Evolutionary conservation across 2,113 vertebrate genomes (phyloP).

Genomic region (Macquaria australasica): DNA sequence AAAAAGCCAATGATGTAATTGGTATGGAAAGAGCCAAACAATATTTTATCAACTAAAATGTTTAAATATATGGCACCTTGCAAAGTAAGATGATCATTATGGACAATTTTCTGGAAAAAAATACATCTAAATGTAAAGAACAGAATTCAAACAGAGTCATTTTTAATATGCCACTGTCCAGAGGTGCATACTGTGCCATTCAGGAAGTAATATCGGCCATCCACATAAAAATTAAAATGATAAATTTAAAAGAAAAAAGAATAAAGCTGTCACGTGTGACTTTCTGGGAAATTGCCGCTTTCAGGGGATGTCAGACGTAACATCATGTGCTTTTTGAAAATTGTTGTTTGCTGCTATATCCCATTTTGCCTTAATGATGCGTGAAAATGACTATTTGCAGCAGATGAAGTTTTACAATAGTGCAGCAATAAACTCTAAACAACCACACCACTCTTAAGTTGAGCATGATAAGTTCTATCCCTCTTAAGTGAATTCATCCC

Average conservation of each 20-base stretch:
- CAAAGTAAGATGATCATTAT: not conserved
- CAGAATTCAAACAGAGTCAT: not conserved
- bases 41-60: not conserved
- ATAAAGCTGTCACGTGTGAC: not conserved
- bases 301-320: not conserved
- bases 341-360: conserved; percentile 18
- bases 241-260: not conserved
- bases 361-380: conserved; percentile 45
- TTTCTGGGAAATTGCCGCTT: conserved; percentile 6
- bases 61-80: not conserved
- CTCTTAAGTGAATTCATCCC: conserved; percentile 9
- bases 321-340: conserved; percentile 12
- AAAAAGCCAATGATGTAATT: not conserved
- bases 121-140: not conserved
- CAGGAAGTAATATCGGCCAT: too few species aligned
- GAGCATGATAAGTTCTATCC: conserved; percentile 4
- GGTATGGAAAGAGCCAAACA: not conserved
- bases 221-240: not conserved
- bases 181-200: not conserved
- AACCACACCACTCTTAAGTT: not conserved
- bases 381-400: conserved; percentile 44
- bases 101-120: not conserved
- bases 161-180: not conserved
- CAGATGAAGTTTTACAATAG: conserved; percentile 34
- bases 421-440: conserved; percentile 27